Evolutionary conservation across 2,888 invertebrate genomes (phyloP).

Genomic region (Dioctria linearis): DNA sequence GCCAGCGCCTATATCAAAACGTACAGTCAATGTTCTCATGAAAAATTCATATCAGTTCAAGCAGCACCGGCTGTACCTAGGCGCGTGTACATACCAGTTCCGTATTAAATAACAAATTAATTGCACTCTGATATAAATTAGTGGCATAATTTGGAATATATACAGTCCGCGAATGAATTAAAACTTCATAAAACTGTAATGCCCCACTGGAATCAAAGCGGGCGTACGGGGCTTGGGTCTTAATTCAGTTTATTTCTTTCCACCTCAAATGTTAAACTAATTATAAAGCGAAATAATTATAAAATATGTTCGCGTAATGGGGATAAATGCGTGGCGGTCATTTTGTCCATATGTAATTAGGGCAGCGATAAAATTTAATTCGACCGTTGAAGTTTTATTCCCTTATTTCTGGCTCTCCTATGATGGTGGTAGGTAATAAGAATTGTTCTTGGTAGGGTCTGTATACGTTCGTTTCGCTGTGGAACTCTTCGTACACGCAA

Average conservation of each 20-base stretch:
- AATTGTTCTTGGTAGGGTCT: not conserved
- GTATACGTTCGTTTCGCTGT: constrained; percentile 17
- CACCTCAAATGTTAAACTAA: constrained; percentile 37
- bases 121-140: constrained; percentile 27
- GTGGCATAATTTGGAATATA: constrained; percentile 15
- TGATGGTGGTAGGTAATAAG: no score
- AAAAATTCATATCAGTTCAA: no score
- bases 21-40: no score
- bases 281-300: constrained; percentile 23
- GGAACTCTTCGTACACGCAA: constrained; percentile 27
- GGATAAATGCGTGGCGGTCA: constrained; percentile 17
- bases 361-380: not conserved
- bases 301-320: constrained; percentile 39
- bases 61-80: no score
- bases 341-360: constrained; percentile 32
- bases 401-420: not conserved
- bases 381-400: not conserved
- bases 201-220: not conserved
- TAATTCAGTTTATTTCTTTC: constrained; percentile 26
- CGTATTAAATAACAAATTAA: constrained; percentile 26
- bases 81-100: no score
- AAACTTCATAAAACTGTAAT: constrained; percentile 28
- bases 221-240: not conserved
- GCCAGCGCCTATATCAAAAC: no score
- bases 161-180: constrained; percentile 1